Percentiles rank a stretch among this genome's conserved stretches.
phyloP scores from a whole-genome alignment of 1,140 invertebrate genomes.

The Drosophila prosaltans region DNA sequence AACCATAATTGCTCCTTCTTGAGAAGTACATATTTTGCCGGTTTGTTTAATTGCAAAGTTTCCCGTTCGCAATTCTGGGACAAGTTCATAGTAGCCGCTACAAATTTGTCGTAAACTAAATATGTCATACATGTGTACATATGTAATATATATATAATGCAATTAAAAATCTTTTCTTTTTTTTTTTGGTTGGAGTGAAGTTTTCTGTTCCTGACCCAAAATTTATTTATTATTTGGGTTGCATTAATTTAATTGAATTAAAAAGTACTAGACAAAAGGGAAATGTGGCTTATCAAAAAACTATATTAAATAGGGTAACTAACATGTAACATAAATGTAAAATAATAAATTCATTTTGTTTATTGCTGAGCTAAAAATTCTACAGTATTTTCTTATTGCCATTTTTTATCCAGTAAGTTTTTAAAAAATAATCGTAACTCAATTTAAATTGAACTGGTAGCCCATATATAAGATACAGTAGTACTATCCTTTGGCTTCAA shows the following conservation, averaged over 20 bases:
- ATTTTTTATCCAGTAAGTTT: no score
- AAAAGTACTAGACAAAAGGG: neutral
- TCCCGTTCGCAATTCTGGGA: slow-evolving; percentile 36
- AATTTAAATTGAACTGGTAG: neutral
- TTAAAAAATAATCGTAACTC: neutral
- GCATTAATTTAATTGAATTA: slow-evolving; percentile 47
- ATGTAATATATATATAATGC: slow-evolving; percentile 20
- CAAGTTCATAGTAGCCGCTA: slow-evolving; percentile 45
- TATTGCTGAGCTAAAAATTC: no score
- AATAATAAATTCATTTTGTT: neutral
- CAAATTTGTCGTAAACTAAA: neutral
- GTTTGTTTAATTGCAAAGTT: slow-evolving; percentile 38
- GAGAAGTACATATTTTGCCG: slow-evolving; percentile 13
- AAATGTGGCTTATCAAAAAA: neutral
- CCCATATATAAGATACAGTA: neutral
- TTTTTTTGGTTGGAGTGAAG: neutral
- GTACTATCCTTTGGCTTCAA: neutral
- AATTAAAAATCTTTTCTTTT: slow-evolving; percentile 1
- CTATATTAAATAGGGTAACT: neutral
- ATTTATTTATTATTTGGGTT: slow-evolving; percentile 10
- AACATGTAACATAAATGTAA: neutral
- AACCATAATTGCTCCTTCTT: slow-evolving; percentile 42
- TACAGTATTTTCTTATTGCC: no score
- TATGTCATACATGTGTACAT: slow-evolving; percentile 19
- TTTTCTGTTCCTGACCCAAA: slow-evolving; percentile 41